phyloP scores from a whole-genome alignment of 1,140 invertebrate species.

The Paralvinella palmiformis region DNA sequence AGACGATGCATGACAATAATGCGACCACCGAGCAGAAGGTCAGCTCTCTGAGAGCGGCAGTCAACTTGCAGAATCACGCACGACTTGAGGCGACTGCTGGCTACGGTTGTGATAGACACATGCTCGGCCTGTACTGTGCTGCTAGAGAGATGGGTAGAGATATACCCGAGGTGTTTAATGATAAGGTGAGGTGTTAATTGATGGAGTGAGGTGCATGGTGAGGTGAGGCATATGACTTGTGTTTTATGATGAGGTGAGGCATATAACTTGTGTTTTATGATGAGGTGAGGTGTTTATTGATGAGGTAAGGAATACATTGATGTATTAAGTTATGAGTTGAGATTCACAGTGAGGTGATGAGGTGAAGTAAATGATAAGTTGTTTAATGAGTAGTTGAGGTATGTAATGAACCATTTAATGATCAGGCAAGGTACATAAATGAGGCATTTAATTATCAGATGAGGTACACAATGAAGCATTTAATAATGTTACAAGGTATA shows the following conservation, averaged over 20 bases:
- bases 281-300: neutral
- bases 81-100: conserved; percentile 7
- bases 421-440: no score
- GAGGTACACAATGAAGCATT: no score
- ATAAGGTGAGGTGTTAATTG: conserved; percentile 8
- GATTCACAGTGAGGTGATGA: no score
- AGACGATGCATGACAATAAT: conserved; percentile 2
- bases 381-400: no score
- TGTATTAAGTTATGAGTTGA: no score
- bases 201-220: no score
- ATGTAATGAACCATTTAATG: no score
- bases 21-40: neutral
- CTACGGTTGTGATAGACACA: conserved; percentile 4
- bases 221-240: neutral
- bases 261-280: neutral
- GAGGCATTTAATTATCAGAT: no score
- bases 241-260: neutral
- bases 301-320: no score
- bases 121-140: neutral
- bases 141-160: conserved; percentile 2
- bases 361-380: no score
- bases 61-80: neutral
- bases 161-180: neutral
- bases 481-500: no score
- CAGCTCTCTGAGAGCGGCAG: neutral